These are phyloP conservation scores for Pipra filicauda DNA, from an alignment of 2,113 vertebrate species.

Conservation along the genomic window DNA sequence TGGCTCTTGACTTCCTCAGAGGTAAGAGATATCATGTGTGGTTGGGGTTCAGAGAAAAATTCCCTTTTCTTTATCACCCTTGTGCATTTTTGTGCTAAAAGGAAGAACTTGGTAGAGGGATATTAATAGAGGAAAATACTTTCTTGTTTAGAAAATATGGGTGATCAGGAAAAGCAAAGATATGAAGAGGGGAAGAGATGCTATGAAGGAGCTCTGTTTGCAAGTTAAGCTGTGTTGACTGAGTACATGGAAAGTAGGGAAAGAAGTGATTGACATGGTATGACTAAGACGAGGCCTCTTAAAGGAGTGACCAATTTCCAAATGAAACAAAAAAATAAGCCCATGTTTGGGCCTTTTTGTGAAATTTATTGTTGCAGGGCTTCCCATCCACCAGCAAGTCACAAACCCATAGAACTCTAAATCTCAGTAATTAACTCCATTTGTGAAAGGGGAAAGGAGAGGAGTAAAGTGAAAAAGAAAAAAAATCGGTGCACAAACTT, in stretches of 20 bases:
- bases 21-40: neutral
- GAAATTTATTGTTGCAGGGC: neutral
- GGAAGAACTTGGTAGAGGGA: neutral
- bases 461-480: neutral
- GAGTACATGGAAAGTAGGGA: neutral
- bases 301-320: neutral
- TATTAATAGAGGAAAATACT: neutral
- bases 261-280: neutral
- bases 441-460: neutral
- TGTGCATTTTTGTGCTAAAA: neutral
- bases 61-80: fast-evolving
- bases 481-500: neutral
- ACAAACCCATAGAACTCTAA: neutral
- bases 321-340: neutral
- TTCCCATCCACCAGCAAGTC: neutral
- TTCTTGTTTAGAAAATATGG: neutral
- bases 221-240: neutral
- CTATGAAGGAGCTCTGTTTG: neutral
- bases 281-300: neutral
- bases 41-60: neutral
- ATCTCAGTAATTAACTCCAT: neutral
- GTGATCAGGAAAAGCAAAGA: neutral
- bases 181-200: neutral
- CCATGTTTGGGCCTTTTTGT: neutral
- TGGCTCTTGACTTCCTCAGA: neutral